phyloP scores from a whole-genome alignment of 2,797 vertebrate genomes.

The Brachyalestes nurse region DNA sequence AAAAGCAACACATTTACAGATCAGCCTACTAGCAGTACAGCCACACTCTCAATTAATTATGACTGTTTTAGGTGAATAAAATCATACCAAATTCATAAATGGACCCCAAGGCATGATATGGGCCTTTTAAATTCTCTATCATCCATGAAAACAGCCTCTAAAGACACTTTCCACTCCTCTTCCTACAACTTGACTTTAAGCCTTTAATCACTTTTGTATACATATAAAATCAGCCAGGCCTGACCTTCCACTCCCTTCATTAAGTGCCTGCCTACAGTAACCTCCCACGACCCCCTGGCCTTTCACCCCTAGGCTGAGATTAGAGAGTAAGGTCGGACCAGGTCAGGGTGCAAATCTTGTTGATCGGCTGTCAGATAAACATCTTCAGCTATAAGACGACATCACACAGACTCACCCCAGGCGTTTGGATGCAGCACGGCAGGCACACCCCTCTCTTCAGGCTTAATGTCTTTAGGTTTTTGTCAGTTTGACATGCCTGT shows the following conservation, averaged over 20 bases:
- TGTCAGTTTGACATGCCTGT: not conserved
- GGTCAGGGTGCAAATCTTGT: slow-evolving; percentile 50
- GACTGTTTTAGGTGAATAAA: too few relatives aligned
- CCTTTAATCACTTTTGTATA: slow-evolving; percentile 38
- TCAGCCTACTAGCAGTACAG: too few relatives aligned
- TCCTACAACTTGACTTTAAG: slow-evolving; percentile 2
- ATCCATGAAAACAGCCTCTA: too few relatives aligned
- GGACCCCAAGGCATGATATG: too few relatives aligned
- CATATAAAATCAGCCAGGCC: slow-evolving; percentile 9
- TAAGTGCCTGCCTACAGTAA: slow-evolving; percentile 24
- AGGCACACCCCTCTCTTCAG: not conserved
- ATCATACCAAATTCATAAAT: too few relatives aligned
- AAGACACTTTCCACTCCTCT: not conserved
- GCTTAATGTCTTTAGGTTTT: not conserved
- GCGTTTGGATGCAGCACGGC: not conserved
- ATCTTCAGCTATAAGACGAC: slow-evolving; percentile 55
- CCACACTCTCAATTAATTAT: too few relatives aligned
- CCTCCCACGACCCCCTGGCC: slow-evolving; percentile 67
- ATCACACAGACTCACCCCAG: not conserved
- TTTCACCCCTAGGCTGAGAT: slow-evolving; percentile 60
- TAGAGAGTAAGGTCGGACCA: slow-evolving; percentile 53
- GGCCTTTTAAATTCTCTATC: too few relatives aligned
- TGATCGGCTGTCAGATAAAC: slow-evolving; percentile 65
- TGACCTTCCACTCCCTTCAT: slow-evolving; percentile 17
- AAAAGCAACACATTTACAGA: too few relatives aligned